Evolutionary conservation across 2,113 vertebrate genomes (phyloP), one percentile per base, ranked within the genome.

Genomic region (Noturus placidus): DNA sequence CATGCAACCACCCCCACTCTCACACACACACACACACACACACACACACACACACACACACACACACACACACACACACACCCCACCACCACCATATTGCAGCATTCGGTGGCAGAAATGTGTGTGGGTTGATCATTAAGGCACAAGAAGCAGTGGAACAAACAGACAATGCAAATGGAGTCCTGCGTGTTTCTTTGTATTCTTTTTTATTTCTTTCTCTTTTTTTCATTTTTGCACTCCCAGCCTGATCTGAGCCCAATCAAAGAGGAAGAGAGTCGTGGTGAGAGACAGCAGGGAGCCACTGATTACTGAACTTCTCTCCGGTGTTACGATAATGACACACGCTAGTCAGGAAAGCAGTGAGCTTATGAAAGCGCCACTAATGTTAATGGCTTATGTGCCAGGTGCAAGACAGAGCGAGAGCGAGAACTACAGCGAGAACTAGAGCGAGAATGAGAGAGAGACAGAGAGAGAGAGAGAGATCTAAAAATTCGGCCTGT

Each of bases 241-340:
- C 67, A 33, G 67, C 46, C 59, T 67, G 35, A 83, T 84, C 63
- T 52, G 76, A 80, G 77, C 77, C n/a, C 77, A 70, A 52, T 81
- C 77, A 63, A 65, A 35, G 61, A 88, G 67, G 67, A 67, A 87
- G 38, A 61, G 33, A 87, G 67, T 22, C 33, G 8, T 57, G 33
- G 63, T 86, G 19, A 90, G 70, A 85, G 25, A 90, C 79, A 89
- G 82, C 90, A 65, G 88, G 88, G 52, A 25, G 35, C 63, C 59
- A 69, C 35, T 77, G 57, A 57, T 89, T 59, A 14, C 79, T 82
- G 35, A 88, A 88, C 87, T 86, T 85, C 89, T 90, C 91, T 89
- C 86, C 78, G 84, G 70, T 86, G 89, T 93, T 90, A 89, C 87
- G 85, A 54, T 91, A 91, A 93, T 92, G 74, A 84, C 80, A 79